phyloP scores from a whole-genome alignment of 2,113 vertebrate species.

The Mus musculus region DNA sequence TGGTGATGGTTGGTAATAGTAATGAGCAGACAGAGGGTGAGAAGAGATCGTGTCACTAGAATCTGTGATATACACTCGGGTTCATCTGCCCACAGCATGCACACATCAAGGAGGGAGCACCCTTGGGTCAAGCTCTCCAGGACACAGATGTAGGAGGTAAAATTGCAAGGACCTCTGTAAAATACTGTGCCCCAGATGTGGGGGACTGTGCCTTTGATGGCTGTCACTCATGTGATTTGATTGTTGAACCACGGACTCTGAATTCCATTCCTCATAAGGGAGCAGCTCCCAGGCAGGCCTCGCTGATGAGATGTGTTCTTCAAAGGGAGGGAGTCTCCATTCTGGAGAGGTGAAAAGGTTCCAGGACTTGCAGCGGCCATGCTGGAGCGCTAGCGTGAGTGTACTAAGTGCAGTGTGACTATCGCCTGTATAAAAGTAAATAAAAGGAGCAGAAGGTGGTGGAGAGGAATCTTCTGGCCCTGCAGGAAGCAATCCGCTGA shows the following conservation, averaged over 20 bases:
- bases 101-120: accelerated
- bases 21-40: background rate
- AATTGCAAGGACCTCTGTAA: no score
- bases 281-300: background rate
- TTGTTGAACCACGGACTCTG: background rate
- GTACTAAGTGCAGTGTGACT: background rate
- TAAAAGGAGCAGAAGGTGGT: background rate
- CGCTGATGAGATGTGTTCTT: background rate
- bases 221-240: background rate
- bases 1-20: background rate
- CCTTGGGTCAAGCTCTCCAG: no score
- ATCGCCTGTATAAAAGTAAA: background rate
- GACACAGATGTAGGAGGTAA: background rate
- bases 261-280: background rate
- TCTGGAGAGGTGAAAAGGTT: background rate
- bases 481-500: background rate
- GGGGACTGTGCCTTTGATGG: background rate
- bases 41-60: background rate
- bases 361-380: background rate
- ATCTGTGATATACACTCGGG: background rate
- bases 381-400: background rate
- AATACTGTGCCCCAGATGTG: background rate
- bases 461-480: background rate
- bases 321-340: background rate
- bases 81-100: background rate